Evolutionary conservation across 2,113 vertebrate genomes (phyloP).

Genomic region (Prietella phreatophila): DNA sequence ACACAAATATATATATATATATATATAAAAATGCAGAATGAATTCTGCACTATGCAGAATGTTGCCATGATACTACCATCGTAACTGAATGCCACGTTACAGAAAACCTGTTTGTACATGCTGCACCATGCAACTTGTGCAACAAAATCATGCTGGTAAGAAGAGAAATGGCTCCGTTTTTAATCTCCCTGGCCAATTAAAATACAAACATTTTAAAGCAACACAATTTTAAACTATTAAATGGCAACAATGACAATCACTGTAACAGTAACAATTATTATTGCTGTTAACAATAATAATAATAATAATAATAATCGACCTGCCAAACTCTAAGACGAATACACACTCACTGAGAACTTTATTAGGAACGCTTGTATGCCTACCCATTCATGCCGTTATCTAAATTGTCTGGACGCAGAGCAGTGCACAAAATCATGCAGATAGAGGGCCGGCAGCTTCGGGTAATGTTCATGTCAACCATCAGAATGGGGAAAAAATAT

Average conservation of each 20-base stretch:
- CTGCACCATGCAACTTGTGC: neutral
- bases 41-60: too few relatives aligned
- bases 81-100: neutral
- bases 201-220: neutral
- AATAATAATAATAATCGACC: neutral
- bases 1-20: too few relatives aligned
- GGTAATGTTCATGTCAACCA: neutral
- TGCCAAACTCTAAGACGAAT: neutral
- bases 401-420: neutral
- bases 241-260: neutral
- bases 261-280: neutral
- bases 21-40: neutral
- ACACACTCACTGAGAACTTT: neutral
- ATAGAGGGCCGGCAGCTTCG: neutral
- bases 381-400: neutral
- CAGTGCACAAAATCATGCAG: neutral
- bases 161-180: neutral
- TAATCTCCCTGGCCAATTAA: neutral
- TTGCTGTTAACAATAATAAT: too few relatives aligned
- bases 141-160: neutral
- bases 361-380: neutral
- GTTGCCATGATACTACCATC: slow-evolving; percentile 4
- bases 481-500: neutral
- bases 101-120: neutral
- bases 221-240: neutral